Evolutionary conservation across 2,113 vertebrate species (phyloP), one percentile per base, ranked within the genome.

Genomic region (Oncorhynchus gorbuscha): DNA sequence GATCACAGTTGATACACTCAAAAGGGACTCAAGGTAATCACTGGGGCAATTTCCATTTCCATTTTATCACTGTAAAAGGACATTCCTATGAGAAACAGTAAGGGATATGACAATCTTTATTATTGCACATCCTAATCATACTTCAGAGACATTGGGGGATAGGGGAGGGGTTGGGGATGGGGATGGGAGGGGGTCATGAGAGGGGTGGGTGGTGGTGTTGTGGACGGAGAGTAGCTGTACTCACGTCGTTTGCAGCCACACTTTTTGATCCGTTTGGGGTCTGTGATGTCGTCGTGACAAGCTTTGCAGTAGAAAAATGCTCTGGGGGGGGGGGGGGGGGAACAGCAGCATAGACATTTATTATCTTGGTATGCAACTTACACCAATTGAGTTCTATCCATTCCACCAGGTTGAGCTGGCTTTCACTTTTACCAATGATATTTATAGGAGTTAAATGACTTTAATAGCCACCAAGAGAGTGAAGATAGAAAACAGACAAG

Each of bases 271-370:
- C 97, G 94, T 95, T 99, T 99, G 84, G 97, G 96, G 94, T 99
- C 98, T 0, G 97, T 97, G 96, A 99, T 96, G 95, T 99, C 98
- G 90, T 99, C 98, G 7, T 99, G 98, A 95, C 98, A 99, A 93
- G 97, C 97, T 93, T 99, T 99, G 94, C 98, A 99, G 95, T 99
- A 99, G 95, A 97, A 99, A 96, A 95, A 99, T 90, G 98, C 98
- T 95, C 98, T 99, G 85, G 94, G 81, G 30, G 88, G 24, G 91
- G 86, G 85, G 94, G 81, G 30, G 88, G 24, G 91, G 86, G 93
- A 65, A 95, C 81, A 91, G 89, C 51, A 72, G 85, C 16, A 16
- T 91, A 93, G 90, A 93, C 89, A 74, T 88, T 55, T 18, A 18
- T 55, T 5, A 18, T 55, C 51, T 18, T 4, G 51, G 51, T 55